Evolutionary conservation across 2,113 vertebrate genomes (phyloP).

Genomic region (Ictidomys tridecemlineatus): DNA sequence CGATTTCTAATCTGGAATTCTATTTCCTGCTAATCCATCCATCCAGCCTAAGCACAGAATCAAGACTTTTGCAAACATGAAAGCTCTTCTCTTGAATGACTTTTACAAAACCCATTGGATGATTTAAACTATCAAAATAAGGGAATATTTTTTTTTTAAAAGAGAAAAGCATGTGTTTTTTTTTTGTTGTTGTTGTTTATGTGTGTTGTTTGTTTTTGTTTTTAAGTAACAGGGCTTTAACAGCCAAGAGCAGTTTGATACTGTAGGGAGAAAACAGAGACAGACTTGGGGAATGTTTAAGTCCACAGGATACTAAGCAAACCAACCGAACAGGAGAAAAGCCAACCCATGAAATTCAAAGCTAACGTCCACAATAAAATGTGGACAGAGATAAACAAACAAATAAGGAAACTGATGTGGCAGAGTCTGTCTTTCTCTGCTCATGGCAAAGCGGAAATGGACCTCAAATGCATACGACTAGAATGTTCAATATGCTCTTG

Average conservation of each 20-base stretch:
- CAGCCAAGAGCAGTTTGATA: too few species aligned
- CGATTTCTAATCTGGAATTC: neutral
- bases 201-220: neutral
- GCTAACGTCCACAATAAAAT: neutral
- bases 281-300: neutral
- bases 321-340: neutral
- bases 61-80: neutral
- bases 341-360: neutral
- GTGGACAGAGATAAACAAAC: neutral
- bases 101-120: neutral
- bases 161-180: neutral
- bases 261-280: neutral
- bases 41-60: neutral
- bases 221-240: too few species aligned
- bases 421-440: neutral
- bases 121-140: neutral
- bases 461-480: neutral
- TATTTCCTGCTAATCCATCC: neutral
- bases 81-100: neutral
- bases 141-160: neutral
- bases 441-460: neutral
- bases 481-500: neutral
- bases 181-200: too few species aligned
- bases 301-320: neutral
- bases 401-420: neutral